Percentiles rank a stretch among this genome's conserved stretches.
These are phyloP conservation scores for Rhingia rostrata DNA, from an alignment of 2,888 invertebrate genomes.

Conservation along the genomic window DNA sequence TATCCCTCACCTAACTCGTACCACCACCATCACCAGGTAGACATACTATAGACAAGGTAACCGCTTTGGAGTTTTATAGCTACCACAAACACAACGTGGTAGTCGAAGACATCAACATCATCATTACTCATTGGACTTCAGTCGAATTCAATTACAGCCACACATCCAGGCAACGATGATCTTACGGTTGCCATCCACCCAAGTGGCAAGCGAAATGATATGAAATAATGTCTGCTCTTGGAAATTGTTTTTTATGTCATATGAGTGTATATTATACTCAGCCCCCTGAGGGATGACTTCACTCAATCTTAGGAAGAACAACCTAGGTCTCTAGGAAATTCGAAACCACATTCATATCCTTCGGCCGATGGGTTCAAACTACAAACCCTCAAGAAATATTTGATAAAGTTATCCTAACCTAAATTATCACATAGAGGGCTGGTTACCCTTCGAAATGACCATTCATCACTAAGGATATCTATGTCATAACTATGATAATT, in stretches of 20 bases:
- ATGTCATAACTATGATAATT: slow-evolving; percentile 53
- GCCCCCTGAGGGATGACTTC: slow-evolving; percentile 9
- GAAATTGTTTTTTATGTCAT: slow-evolving; percentile 28
- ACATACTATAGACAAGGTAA: slow-evolving; percentile 4
- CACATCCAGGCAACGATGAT: slow-evolving; percentile 28
- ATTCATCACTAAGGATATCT: slow-evolving; percentile 56
- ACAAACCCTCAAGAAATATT: slow-evolving; percentile 1
- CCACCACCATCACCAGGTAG: not conserved
- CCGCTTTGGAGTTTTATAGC: slow-evolving; percentile 48
- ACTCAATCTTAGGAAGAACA: slow-evolving; percentile 31
- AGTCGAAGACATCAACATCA: slow-evolving; percentile 57
- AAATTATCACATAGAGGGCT: not conserved
- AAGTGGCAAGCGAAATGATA: slow-evolving; percentile 40
- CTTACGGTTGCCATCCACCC: slow-evolving; percentile 20
- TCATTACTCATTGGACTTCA: slow-evolving; percentile 58
- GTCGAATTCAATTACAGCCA: slow-evolving; percentile 62
- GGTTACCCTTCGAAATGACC: slow-evolving; percentile 39
- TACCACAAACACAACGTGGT: slow-evolving; percentile 21
- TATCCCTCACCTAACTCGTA: slow-evolving; percentile 46
- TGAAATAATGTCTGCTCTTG: slow-evolving; percentile 11
- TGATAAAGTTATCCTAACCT: not conserved
- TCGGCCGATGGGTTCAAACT: slow-evolving; percentile 11
- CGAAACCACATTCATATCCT: slow-evolving; percentile 67
- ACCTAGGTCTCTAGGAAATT: slow-evolving; percentile 36
- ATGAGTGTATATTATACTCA: slow-evolving; percentile 5